These are phyloP conservation scores for Prionailurus bengalensis DNA, from an alignment of 2,113 vertebrate species.

Conservation along the genomic window DNA sequence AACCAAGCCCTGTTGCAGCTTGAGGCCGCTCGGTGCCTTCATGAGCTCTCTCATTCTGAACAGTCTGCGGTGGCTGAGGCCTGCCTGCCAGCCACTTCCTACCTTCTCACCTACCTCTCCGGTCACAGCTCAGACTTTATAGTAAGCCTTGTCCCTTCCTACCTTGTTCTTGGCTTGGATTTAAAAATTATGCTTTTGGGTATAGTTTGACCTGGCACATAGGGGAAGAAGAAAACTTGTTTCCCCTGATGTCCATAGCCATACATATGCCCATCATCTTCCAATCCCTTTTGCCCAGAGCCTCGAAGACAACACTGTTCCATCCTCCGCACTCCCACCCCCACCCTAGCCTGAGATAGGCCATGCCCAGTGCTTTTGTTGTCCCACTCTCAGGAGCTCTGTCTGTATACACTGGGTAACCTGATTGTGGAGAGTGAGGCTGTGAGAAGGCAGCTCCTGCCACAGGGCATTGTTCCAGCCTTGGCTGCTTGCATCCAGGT, in stretches of 20 bases:
- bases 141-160: constrained; percentile 86
- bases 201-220: constrained; percentile 42
- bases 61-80: constrained; percentile 89
- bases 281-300: not conserved
- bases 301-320: not conserved
- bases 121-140: constrained; percentile 94
- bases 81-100: constrained; percentile 94
- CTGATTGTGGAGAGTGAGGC: constrained; percentile 92
- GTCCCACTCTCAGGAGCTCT: constrained; percentile 92
- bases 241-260: not conserved
- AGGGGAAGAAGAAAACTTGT: not conserved
- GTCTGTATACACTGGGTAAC: constrained; percentile 97
- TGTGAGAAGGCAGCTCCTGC: constrained; percentile 93
- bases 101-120: constrained; percentile 96
- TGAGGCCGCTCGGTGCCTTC: constrained; percentile 93
- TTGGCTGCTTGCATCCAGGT: constrained; percentile 94
- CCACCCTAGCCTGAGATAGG: not conserved
- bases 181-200: constrained; percentile 15
- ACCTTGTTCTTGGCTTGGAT: constrained; percentile 42
- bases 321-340: not conserved
- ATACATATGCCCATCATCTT: not conserved
- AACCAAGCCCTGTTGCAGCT: constrained; percentile 92
- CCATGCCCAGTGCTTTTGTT: constrained; percentile 33
- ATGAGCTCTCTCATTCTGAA: constrained; percentile 95
- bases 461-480: constrained; percentile 94